phyloP scores from a whole-genome alignment of 2,113 vertebrate genomes.

The Perccottus glenii region DNA sequence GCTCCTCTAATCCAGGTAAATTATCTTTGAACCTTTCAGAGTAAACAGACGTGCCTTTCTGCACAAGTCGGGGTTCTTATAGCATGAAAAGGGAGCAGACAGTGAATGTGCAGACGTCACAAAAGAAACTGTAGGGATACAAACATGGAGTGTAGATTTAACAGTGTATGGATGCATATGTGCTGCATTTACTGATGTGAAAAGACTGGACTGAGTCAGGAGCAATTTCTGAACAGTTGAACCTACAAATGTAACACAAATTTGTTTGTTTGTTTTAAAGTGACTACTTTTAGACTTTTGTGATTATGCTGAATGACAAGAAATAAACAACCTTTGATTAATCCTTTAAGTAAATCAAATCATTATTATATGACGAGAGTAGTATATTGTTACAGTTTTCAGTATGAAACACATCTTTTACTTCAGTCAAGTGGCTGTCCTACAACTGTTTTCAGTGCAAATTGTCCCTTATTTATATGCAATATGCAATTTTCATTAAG shows the following conservation, averaged over 20 bases:
- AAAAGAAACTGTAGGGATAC: conserved; percentile 27
- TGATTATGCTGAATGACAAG: no score
- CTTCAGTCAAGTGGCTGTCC: no score
- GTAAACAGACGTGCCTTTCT: conserved; percentile 76
- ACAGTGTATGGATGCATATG: conserved; percentile 12
- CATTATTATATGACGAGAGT: no score
- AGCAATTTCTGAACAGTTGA: no score
- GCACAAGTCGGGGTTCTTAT: conserved; percentile 52
- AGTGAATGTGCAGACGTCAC: conserved; percentile 11
- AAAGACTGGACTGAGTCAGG: not conserved
- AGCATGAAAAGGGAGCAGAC: conserved; percentile 39
- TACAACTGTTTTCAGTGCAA: not conserved
- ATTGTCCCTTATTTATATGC: not conserved
- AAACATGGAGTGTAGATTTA: conserved; percentile 21
- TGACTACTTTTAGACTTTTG: no score
- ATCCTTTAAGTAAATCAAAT: no score
- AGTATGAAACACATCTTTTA: no score
- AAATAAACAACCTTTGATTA: no score
- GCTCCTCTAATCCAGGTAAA: conserved; percentile 81
- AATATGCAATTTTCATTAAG: not conserved
- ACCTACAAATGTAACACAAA: no score
- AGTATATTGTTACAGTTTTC: not conserved
- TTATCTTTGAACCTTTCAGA: conserved; percentile 78
- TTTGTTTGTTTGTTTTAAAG: no score
- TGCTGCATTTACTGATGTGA: conserved; percentile 24